Evolutionary conservation across 2,888 invertebrate species (phyloP), one percentile per base, ranked within the genome.

Genomic region (Dryocosmus kuriphilus): DNA sequence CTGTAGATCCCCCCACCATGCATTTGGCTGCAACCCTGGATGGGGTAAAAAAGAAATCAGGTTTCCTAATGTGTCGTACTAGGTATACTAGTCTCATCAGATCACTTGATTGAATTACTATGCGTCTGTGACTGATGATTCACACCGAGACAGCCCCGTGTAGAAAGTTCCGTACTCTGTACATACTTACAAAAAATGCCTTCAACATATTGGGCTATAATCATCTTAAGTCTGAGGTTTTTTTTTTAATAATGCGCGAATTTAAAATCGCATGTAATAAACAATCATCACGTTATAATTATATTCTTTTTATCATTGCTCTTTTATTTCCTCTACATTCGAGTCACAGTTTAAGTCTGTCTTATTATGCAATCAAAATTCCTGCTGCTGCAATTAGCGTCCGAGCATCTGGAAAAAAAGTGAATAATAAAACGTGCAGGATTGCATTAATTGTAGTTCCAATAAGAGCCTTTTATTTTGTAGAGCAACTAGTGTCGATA

Each of bases 321-420:
- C 55, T 8, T 4, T n/a, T 7, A 19, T 22, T 57, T 24, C 8
- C 1, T 1, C n/a, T 57, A 24, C 22, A 22, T 57, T 24, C 9
- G 1, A 22, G 11, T 57, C 57, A 11, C 1, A 55, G 11, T 11
- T 55, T 55, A 22, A 55, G 24, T 24, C 24, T 57, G 57, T 24
- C 24, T 24, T 57, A 57, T 57, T 57, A 57, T 57, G 24, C 22
- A 57, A 57, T 57, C 24, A 57, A 57, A 57, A 57, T 57, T 22
- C 57, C 24, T 24, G 4, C 57, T 24, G 24, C 24, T 57, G 24
- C 57, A 57, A 57, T 57, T 22, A 57, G 57, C 24, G 57, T 24
- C 22, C 11, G 24, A 24, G 24, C 24, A 24, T 24, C 57, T 57
- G 24, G 11, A 57, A 57, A 46, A 46, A 57, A 57, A 57, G 57